These are phyloP conservation scores for Amphipyra tragopoginis DNA, from an alignment of 2,888 invertebrate genomes.

Conservation along the genomic window DNA sequence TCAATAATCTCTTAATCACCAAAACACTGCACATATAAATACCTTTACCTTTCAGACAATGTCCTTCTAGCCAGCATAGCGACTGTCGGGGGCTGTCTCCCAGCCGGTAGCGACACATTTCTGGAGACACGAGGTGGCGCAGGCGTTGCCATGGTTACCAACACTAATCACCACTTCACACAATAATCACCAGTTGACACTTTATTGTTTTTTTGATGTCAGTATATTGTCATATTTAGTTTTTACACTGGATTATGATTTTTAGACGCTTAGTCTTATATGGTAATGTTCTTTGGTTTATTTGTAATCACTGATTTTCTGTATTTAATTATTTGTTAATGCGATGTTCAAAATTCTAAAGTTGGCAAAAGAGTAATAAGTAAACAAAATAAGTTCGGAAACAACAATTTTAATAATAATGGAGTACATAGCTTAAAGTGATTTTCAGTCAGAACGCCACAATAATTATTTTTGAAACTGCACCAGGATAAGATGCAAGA, in stretches of 20 bases:
- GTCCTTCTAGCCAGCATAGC: conserved; percentile 81
- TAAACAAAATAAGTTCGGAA: too few species aligned
- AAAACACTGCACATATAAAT: background rate
- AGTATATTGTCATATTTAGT: conserved; percentile 32
- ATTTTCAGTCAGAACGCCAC: background rate
- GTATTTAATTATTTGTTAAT: background rate
- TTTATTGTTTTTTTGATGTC: conserved; percentile 13
- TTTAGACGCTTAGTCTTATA: background rate
- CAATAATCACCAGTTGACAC: conserved; percentile 28
- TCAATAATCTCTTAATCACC: background rate
- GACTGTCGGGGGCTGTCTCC: conserved; percentile 82
- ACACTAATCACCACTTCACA: conserved; percentile 34
- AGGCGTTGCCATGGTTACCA: conserved; percentile 72
- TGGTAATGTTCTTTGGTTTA: background rate
- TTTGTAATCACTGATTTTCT: conserved; percentile 19
- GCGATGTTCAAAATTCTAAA: conserved; percentile 22
- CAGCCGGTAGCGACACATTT: conserved; percentile 86
- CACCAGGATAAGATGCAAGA: background rate
- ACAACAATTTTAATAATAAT: background rate
- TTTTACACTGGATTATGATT: conserved; percentile 3
- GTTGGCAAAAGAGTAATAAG: conserved; percentile 20
- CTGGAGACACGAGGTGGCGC: conserved; percentile 84
- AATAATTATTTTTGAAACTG: background rate
- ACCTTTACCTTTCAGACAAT: conserved; percentile 83
- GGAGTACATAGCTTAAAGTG: background rate